A percentile compares a stretch with the other conserved stretches of the same genome.
These are phyloP conservation scores for Cloeon dipterum DNA, from an alignment of 2,888 invertebrate species.

Conservation along the genomic window DNA sequence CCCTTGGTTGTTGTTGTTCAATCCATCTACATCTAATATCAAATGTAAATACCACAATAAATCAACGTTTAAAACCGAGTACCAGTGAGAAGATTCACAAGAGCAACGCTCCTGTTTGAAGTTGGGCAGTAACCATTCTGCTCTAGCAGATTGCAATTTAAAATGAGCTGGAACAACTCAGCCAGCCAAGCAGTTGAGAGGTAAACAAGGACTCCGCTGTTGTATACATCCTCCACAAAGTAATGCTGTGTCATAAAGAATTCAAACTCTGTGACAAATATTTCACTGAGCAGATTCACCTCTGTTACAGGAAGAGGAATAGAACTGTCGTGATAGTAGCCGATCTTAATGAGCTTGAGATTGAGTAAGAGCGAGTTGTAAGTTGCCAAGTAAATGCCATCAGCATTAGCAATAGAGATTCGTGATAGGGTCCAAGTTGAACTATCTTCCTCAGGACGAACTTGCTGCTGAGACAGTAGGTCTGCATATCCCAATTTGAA, in stretches of 20 bases:
- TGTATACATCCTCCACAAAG: conserved; percentile 80
- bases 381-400: conserved; percentile 80
- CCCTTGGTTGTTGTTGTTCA: conserved; percentile 39
- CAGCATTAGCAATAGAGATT: conserved; percentile 72
- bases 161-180: conserved; percentile 71
- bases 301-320: conserved; percentile 24
- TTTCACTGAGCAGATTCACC: conserved; percentile 13
- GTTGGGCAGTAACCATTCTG: conserved; percentile 36
- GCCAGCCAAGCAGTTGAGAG: conserved; percentile 83
- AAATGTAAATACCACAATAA: too few species aligned
- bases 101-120: conserved; percentile 26
- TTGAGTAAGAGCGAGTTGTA: conserved; percentile 67
- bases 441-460: conserved; percentile 7
- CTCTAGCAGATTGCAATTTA: conserved; percentile 47
- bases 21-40: conserved; percentile 67
- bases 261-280: conserved; percentile 1
- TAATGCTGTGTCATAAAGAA: conserved; percentile 33
- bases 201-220: conserved; percentile 79
- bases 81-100: conserved; percentile 56
- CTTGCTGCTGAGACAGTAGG: conserved; percentile 8
- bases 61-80: conserved; percentile 5
- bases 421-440: conserved; percentile 7
- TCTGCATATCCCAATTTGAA: neutral
- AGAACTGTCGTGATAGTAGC: conserved; percentile 37
- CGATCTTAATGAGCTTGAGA: conserved; percentile 48